Base-by-base conservation (phyloP, 1,140 invertebrate genomes). In the Artemia franciscana region DNA sequence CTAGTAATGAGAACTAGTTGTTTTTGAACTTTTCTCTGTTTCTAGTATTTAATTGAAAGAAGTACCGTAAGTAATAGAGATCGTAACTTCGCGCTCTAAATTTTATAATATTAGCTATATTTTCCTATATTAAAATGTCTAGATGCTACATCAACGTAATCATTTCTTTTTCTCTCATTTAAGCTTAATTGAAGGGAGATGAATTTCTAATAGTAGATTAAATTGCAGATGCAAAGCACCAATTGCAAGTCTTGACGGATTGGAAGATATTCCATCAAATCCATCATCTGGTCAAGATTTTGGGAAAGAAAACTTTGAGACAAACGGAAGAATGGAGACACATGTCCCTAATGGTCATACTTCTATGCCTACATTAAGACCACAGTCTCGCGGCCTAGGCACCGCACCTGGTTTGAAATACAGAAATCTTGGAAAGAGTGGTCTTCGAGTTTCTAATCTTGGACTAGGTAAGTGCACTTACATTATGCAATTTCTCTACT, bases 401-500 rank as follows among this genome's bases (percentile, higher is more conserved):
- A 70, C 84, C 68, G 82, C 80, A 64, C 84, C 84, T 60, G 88
- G 87, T 30, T 78, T 91, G 67, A 79, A 86, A 18, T 89, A 89
- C 75, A 82, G 88, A 72, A 93, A 93, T 75, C 79, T 94, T 65
- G 90, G 90, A 60, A 93, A 93, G 75, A 91, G 87, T 69, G 90
- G 90, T 60, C 78, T 94, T 64, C 79, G 88, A 67, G 88, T 93
- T 60, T 91, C 89, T 65, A 91, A 89, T 72, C 83, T 94, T 68
- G 90, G 88, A 65, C 77, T 93, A 69, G 84, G 83, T 82, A 78
- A 76, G 78, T 74, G 62, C 57, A n/a, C n/a, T n/a, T n/a, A n/a
- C n/a, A n/a, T n/a, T n/a, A n/a, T n/a, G n/a, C n/a, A n/a, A n/a
- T n/a, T n/a, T n/a, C n/a, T n/a, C n/a, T n/a, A n/a, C n/a, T n/a